Evolutionary conservation across 2,888 invertebrate species (phyloP), one percentile per base, ranked within the genome.

Genomic region (Caenorhabditis sp.): DNA sequence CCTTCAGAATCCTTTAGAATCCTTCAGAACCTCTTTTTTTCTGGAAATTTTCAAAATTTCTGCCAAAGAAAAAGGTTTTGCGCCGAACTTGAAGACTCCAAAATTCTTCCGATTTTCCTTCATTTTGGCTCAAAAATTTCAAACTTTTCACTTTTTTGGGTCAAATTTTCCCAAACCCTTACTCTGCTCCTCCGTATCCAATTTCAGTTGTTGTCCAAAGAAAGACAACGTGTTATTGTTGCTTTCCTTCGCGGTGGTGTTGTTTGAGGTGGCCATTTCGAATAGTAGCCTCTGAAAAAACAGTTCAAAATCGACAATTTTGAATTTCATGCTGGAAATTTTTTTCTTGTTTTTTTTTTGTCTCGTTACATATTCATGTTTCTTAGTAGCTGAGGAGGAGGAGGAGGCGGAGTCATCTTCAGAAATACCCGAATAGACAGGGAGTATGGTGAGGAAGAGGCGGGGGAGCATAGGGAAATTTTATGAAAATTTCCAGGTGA

Each of bases 361-460:
- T n/a, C n/a, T n/a, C n/a, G n/a, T 24, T 16, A 49, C 59, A 10
- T 77, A 19, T 61, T 69, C 47, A 64, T 58, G 56, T 31, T 19
- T 44, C 26, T 54, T 12, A 22, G 14, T 12, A 24, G 26, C n/a
- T n/a, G n/a, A n/a, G n/a, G n/a, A n/a, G n/a, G n/a, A n/a, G n/a
- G n/a, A n/a, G n/a, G n/a, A n/a, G n/a, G n/a, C n/a, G n/a, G n/a
- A n/a, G 4, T 35, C n/a, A 31, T 31, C n/a, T 5, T 63, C 26
- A 41, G 49, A 16, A 58, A 10, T 58, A 5, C 63, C 41, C 0
- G 74, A 70, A 51, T 22, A 80, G 3, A 69, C 69, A 14, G 80
- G 80, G 0, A 80, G 44, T 26, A 80, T 73, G 49, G 80, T 80
- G 16, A 80, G 70, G 49, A 80, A 80, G 59, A 80, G 58, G 10